Evolutionary conservation across 2,797 vertebrate genomes (phyloP), one percentile per base, ranked within the genome.

Genomic region (Epinephelus malabaricus): DNA sequence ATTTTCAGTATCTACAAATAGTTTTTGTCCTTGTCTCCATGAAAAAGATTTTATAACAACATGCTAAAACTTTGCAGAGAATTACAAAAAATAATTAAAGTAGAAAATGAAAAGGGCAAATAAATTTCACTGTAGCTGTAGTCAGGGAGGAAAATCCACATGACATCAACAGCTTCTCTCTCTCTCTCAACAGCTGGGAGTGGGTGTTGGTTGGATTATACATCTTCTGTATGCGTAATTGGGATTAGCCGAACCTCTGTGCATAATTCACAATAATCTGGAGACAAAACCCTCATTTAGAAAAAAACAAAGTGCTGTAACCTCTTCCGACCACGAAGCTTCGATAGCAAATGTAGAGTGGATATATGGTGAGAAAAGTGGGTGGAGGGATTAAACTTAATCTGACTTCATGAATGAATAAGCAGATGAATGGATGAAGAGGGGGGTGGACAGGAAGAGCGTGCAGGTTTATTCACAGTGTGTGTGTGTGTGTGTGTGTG

Each of bases 401-500:
- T 80, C 77, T 78, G 78, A 82, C n/a, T 76, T 47, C 45, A 76
- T 86, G 83, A 92, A 87, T 92, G 89, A 86, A 69, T 62, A 59
- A 67, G 54, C 12, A 19, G 34, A 76, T 59, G 70, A 68, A 66
- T 45, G 68, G 62, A 77, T 69, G 79, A 74, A 19, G 49, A 21
- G 47, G 45, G 6, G 17, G 0, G 5, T 47, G 53, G 73, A 43
- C 17, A 25, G 38, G 49, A 62, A 38, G 49, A 59, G 43, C 5
- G 50, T 47, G 58, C 59, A 53, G 63, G 67, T 78, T 72, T 66
- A 73, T 47, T 46, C 54, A 64, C 18, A 69, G 74, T 17, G 55
- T 40, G 40, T 43, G 40, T 43, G 40, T 43, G 7, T 40, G 38
- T 45, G 9, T 45, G 43, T 45, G 4, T 62, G 38, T 73, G 30